Evolutionary conservation across 92 coral and sea anemone species (phyloP), one percentile per base, ranked within the genome.

Genomic region (Montipora capitata): DNA sequence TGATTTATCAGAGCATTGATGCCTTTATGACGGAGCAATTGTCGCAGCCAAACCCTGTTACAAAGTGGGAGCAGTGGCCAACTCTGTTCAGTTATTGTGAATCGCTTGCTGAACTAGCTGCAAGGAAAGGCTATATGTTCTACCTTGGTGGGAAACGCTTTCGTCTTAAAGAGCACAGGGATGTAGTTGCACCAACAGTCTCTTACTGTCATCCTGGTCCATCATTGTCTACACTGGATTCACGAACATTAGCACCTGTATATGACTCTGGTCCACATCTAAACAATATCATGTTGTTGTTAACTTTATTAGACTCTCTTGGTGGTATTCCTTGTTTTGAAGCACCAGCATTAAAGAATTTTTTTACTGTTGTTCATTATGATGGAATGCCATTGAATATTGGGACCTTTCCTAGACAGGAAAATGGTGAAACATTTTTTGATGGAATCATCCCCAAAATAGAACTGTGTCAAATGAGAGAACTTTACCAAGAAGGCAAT

Each of bases 31-130:
- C 78, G 67, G 95, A 94, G 48, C 92, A 91, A 52, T 59, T 91
- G 59, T 48, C 82, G 11, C 95, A 94, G 84, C 96, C 95, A 4
- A 74, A 94, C 72, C 93, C 96, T 39, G 93, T 91, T 2, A 79
- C 75, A n/a, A 84, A 85, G 75, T 91, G 96, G 96, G 86, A 94
- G 48, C 83, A 85, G 11, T 94, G 92, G 96, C 96, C 94, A 76
- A 94, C 96, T 63, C 51, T 91, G 62, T 83, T 65, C 68, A 93
- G 94, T 64, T 77, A 49, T 61, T 90, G 96, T 72, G 88, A 93
- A 73, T 91, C 96, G 4, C 87, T 90, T 64, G 81, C 87, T 51
- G 89, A 82, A 68, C 68, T 80, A 42, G 91, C 94, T 6, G 13
- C 91, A 16, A 90, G 92, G 67, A 93, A 66, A 87, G 94, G 96